Conservation (phyloP, 2,888 invertebrate species). For the Kryphioiulus occultus region DNA sequence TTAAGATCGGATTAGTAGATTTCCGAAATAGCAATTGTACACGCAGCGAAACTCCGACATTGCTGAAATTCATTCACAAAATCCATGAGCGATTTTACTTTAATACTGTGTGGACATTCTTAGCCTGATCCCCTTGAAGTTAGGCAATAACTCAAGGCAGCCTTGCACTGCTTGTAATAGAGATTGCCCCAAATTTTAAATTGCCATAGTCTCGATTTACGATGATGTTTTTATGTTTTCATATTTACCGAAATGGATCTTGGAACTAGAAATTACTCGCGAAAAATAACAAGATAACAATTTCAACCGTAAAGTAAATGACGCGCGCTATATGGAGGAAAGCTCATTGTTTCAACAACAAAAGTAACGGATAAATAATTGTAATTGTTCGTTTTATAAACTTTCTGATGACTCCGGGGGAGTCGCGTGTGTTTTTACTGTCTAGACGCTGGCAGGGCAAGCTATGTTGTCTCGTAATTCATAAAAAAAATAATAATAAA, state of each 20-base stretch:
- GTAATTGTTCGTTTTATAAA: neutral
- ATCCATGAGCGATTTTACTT: too few relatives aligned
- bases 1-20: too few relatives aligned
- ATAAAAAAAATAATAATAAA: neutral
- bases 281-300: neutral
- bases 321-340: neutral
- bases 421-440: neutral
- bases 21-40: too few relatives aligned
- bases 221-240: neutral
- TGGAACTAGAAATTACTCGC: neutral
- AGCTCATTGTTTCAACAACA: neutral
- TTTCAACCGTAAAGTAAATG: neutral
- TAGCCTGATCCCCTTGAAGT: neutral
- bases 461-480: neutral
- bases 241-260: neutral
- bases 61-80: too few relatives aligned
- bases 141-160: neutral
- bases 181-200: neutral
- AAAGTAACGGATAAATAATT: neutral
- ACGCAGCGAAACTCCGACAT: too few relatives aligned
- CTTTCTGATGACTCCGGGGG: neutral
- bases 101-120: too few relatives aligned
- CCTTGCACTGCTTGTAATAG: neutral
- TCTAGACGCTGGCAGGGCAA: neutral
- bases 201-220: neutral